Evolutionary conservation across 1,140 invertebrate genomes (phyloP).

Genomic region (Cyclina sinensis): DNA sequence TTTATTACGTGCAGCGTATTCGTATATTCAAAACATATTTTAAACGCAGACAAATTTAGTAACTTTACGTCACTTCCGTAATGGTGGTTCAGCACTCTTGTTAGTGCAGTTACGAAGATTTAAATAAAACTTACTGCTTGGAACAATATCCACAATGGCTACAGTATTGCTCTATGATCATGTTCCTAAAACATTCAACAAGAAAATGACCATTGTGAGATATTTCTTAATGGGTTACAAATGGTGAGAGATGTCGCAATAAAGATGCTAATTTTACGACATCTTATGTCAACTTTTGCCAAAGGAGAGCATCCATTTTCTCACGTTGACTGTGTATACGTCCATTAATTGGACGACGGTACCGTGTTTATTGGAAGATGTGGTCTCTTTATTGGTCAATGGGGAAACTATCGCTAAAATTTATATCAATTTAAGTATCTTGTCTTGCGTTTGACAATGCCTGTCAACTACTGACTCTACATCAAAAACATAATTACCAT

Average conservation of each 20-base stretch:
- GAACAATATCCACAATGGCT: not conserved
- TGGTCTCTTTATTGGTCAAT: too few species aligned
- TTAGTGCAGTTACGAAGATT: too few species aligned
- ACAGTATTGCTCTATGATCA: not conserved
- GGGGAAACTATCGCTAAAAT: not conserved
- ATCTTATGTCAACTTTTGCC: not conserved
- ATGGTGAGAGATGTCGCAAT: not conserved
- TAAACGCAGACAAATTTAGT: too few species aligned
- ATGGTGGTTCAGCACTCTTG: too few species aligned
- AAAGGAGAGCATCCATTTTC: not conserved
- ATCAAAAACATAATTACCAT: not conserved
- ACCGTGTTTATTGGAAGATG: too few species aligned
- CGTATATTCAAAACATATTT: too few species aligned
- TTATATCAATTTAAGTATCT: not conserved
- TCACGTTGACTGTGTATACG: not conserved
- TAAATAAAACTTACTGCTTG: not conserved
- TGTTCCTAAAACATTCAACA: not conserved
- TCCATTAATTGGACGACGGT: not conserved
- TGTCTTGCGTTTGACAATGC: not conserved
- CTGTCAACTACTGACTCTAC: not conserved
- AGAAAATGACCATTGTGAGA: not conserved
- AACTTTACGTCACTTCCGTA: too few species aligned
- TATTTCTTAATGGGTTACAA: not conserved
- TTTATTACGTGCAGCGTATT: too few species aligned
- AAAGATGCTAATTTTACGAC: constrained; percentile 29